Evolutionary conservation across 2,888 invertebrate species (phyloP).

Genomic region (Congeria kusceri): DNA sequence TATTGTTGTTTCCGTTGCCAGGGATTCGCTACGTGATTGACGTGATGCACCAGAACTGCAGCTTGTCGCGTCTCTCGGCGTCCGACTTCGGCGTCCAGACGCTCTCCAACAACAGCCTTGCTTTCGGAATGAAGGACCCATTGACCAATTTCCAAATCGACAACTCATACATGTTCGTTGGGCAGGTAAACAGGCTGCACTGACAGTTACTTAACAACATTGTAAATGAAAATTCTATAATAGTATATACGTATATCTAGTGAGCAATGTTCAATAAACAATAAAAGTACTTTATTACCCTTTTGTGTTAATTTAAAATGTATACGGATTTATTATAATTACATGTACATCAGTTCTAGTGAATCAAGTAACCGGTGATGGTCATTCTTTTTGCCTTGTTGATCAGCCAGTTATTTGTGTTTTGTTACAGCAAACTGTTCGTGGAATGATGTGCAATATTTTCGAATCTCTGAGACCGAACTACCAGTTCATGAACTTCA

Average conservation of each 20-base stretch:
- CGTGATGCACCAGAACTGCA: conserved; percentile 74
- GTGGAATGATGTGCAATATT: conserved; percentile 77
- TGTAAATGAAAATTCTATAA: too few species aligned
- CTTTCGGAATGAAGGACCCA: conserved; percentile 64
- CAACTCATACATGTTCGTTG: conserved; percentile 71
- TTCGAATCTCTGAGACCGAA: conserved; percentile 71
- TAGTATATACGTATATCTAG: too few species aligned
- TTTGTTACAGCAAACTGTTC: conserved; percentile 75
- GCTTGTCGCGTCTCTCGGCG: conserved; percentile 63
- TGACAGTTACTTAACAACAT: too few species aligned
- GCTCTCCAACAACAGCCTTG: conserved; percentile 27
- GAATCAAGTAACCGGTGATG: too few species aligned
- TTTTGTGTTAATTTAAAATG: too few species aligned
- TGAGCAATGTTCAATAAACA: too few species aligned
- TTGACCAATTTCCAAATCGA: conserved; percentile 70
- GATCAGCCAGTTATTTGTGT: background rate
- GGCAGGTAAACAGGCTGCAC: conserved; percentile 78
- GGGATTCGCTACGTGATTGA: conserved; percentile 79
- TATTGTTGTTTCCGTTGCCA: conserved; percentile 38
- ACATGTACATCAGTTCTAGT: too few species aligned
- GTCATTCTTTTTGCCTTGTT: too few species aligned
- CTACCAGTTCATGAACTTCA: conserved; percentile 51
- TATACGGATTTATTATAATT: too few species aligned
- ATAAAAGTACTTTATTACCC: too few species aligned
- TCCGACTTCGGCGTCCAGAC: conserved; percentile 51